Base-by-base conservation (phyloP, 2,888 invertebrate genomes). In the Troides helena region DNA sequence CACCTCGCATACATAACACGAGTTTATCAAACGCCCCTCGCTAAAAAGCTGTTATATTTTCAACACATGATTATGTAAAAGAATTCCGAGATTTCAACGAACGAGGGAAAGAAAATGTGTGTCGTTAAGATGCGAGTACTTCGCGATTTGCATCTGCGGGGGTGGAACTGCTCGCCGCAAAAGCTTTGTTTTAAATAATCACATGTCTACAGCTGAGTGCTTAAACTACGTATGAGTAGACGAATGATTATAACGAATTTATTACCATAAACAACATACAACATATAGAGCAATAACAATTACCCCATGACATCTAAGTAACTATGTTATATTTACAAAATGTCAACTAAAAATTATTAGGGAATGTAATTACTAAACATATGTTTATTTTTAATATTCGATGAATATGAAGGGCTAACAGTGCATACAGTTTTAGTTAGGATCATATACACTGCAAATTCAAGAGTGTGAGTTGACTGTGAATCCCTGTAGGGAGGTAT, bases 21-120 rank as follows among this genome's bases (percentile, higher is more conserved):
- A 85, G 81, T 87, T 88, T 87, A 88, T 85, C 84, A 87, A 76
- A 76, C 73, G 68, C 82, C 85, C 88, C 86, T 81, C 79, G 81
- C 84, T 87, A 86, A 89, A 88, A 90, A 87, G 85, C 87, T 86
- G 90, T 88, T 91, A 88, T 90, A 88, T 90, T 92, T 90, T 87
- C 88, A 89, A 86, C 91, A 90, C 90, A 88, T 91, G 90, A 92
- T 91, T 91, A 91, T 92, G 91, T 91, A 87, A 92, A 92, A 91
- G 88, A 90, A 92, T 89, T 89, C 85, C 78, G 76, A 85, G 85
- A 85, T 87, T 86, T 84, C 78, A 74, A 76, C 85, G 79, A 81
- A 78, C 81, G 82, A 81, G 85, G 86, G 86, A 84, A 85, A 84
- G 85, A 82, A 82, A 87, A 85, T 84, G 86, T 81, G 82, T 84